These are phyloP conservation scores for Nephrotoma flavescens DNA, from an alignment of 2,888 invertebrate genomes.

Conservation along the genomic window DNA sequence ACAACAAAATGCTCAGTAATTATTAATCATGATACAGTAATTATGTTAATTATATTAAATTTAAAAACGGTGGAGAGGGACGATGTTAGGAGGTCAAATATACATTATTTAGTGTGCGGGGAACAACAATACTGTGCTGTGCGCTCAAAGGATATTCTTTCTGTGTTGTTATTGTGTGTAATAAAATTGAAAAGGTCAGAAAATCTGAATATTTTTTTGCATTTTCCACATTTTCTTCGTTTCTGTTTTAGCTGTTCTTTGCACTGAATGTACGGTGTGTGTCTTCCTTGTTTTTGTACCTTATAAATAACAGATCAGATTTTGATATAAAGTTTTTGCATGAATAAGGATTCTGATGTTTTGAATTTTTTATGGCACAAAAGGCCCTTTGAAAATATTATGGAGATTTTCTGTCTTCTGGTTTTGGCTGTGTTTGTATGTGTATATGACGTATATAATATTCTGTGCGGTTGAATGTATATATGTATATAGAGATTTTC, in stretches of 20 bases:
- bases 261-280: neutral
- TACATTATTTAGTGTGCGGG: neutral
- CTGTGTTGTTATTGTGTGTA: neutral
- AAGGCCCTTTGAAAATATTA: neutral
- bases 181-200: neutral
- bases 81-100: neutral
- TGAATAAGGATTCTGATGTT: neutral
- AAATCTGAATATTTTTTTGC: neutral
- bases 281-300: neutral
- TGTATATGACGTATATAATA: neutral
- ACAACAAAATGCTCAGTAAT: neutral
- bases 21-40: neutral
- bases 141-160: neutral
- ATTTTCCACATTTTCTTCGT: neutral
- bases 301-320: neutral
- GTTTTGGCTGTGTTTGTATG: neutral
- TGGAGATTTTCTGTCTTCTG: neutral
- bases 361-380: neutral
- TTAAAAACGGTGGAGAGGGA: neutral
- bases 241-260: neutral
- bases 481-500: neutral
- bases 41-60: neutral
- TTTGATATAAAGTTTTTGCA: neutral
- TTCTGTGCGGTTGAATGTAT: neutral
- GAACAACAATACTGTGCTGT: neutral